Evolutionary conservation across 2,888 invertebrate genomes (phyloP), one percentile per base, ranked within the genome.

Genomic region (Tryphoninae sp.): DNA sequence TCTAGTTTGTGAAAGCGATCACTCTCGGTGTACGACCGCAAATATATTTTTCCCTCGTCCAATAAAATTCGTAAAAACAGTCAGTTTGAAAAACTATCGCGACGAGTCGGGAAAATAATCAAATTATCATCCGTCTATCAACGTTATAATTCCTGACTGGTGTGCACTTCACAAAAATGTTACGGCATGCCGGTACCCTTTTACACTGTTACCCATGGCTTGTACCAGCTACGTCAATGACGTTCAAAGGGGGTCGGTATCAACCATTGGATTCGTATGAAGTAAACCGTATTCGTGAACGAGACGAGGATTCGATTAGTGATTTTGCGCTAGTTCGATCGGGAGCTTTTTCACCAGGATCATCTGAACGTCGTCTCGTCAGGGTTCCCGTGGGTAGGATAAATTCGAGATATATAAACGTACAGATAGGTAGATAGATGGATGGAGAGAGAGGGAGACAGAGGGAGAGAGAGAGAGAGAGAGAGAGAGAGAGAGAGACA

Each of bases 251-350:
- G 55, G 19, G 55, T 16, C 9, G 33, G 55, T 53, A 42, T 69
- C 61, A 23, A 42, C n/a, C 19, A 26, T 77, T 69, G 55, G 53
- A 62, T 69, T 42, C 42, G 8, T n/a, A 53, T 65, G 16, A 68
- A 33, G 59, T 45, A 23, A 26, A 77, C 45, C 13, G 59, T 71
- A 65, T 81, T 69, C 69, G 59, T 78, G 69, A 81, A 81, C 81
- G 81, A 59, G 78, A 74, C 42, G 81, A 73, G 62, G 74, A 78
- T 74, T 78, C 74, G 81, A 78, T 81, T 74, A 81, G 69, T 65
- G 78, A 81, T 64, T 65, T 74, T 74, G 45, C 55, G 55, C 64
- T 53, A 74, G 64, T 53, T 55, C 42, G 55, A 64, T 55, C 33
- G 55, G 11, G 26, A 64, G 73, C 73, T 74, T 64, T 64, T 23